Conservation (phyloP, 2,888 invertebrate genomes). For the Eurois occulta region DNA sequence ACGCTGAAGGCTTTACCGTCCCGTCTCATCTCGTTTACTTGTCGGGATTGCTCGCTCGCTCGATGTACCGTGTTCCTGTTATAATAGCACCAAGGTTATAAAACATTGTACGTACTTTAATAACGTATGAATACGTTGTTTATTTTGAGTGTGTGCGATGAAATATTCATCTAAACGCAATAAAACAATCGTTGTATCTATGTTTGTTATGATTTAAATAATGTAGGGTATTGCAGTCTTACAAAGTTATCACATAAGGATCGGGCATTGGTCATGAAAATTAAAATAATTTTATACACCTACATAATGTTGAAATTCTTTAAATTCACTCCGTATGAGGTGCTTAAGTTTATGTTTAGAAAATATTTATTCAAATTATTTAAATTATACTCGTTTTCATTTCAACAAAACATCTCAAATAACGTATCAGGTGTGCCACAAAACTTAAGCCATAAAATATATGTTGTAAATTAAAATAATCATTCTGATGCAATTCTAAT, state of each 20-base stretch:
- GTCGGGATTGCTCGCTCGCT: constrained; percentile 67
- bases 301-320: neutral
- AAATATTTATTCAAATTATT: constrained; percentile 30
- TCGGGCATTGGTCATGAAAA: neutral
- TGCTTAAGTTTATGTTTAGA: neutral
- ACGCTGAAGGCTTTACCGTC: constrained; percentile 75
- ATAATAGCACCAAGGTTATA: constrained; percentile 56
- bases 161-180: constrained; percentile 25
- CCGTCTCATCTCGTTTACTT: constrained; percentile 81
- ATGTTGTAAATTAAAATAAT: constrained; percentile 49
- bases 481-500: constrained; percentile 49
- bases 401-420: constrained; percentile 30
- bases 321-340: neutral
- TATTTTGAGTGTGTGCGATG: constrained; percentile 39
- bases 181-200: neutral
- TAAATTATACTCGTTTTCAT: constrained; percentile 30
- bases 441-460: constrained; percentile 47
- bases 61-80: constrained; percentile 58
- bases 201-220: neutral
- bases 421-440: constrained; percentile 36
- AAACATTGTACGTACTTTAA: constrained; percentile 57
- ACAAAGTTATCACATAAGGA: neutral
- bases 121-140: constrained; percentile 49
- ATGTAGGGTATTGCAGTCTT: neutral
- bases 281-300: neutral